A percentile compares a stretch with the other conserved stretches of the same genome.
phyloP scores from a whole-genome alignment of 2,113 vertebrate genomes.

The Loxodonta africana region DNA sequence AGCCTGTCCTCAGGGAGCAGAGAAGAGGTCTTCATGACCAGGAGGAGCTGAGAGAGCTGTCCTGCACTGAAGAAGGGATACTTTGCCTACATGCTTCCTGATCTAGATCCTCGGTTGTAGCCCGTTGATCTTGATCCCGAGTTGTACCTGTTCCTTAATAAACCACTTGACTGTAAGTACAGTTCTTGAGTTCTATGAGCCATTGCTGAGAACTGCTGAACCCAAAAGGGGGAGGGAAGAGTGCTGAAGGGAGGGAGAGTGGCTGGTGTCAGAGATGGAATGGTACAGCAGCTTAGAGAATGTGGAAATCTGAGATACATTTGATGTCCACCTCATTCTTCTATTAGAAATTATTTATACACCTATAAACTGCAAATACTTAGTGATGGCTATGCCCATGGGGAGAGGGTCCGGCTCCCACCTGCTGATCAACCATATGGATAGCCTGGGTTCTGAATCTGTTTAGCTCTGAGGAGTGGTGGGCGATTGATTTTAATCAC shows the following conservation, averaged over 20 bases:
- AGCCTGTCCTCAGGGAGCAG: not conserved
- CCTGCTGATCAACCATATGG: fast-evolving
- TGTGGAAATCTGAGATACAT: not conserved
- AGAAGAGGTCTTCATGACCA: too few relatives aligned
- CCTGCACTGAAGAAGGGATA: not conserved
- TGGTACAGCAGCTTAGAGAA: not conserved
- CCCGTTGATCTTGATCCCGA: not conserved
- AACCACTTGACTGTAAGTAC: too few relatives aligned
- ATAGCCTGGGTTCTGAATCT: fast-evolving
- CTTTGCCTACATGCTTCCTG: not conserved
- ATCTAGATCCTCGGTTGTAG: not conserved
- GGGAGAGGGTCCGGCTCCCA: not conserved
- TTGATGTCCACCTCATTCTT: not conserved
- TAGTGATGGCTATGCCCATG: fast-evolving
- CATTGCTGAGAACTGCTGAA: not conserved
- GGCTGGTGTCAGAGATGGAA: not conserved
- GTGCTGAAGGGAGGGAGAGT: not conserved
- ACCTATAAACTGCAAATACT: not conserved
- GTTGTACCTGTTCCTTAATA: too few relatives aligned
- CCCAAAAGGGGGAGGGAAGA: not conserved
- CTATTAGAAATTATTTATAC: not conserved
- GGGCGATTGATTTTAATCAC: not conserved
- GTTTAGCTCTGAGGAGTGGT: fast-evolving
- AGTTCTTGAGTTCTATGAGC: not conserved
- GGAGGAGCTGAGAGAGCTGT: too few relatives aligned